Base-by-base conservation (phyloP, 2,888 invertebrate species). In the Miltochrista miniata region DNA sequence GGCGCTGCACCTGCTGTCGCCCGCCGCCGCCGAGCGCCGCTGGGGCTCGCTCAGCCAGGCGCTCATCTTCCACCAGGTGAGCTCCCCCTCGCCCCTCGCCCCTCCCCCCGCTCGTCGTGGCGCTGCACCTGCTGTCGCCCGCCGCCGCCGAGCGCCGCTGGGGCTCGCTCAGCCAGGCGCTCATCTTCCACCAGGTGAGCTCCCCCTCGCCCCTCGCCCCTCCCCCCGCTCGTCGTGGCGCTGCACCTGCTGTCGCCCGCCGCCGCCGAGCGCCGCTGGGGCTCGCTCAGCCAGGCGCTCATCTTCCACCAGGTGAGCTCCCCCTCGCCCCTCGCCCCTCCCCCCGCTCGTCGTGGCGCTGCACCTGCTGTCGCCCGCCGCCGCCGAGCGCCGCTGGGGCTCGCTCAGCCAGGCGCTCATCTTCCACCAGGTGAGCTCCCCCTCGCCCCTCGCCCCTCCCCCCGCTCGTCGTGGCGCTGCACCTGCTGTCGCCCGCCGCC, bases 161-260 rank as follows among this genome's bases (percentile, higher is more conserved):
- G 99, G 99, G 99, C 31, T 98, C 98, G 47, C 98, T 99, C 67
- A 98, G 98, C 13, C 99, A 99, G 91, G 99, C 99, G n/a, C 93
- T 99, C 15, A 99, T 99, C 81, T 99, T 99, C 87, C 99, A 99
- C 81, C 98, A 99, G 94, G 98, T 95, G 57, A 64, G 45, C n/a
- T 99, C 99, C 83, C 99, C 18, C 18, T 5, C 18, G 99, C 88
- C 92, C 99, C 9, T 92, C 99, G 0, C 94, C 99, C 84, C n/a
- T n/a, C n/a, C n/a, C n/a, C n/a, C n/a, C 97, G 56, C 90, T 99
- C 46, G 96, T 99, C 54, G 95, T 98, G 61, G 94, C 96, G 30
- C 92, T 99, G 55, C 99, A 99, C 86, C 82, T 98, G 42, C 95
- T 96, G 81, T 97, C 98, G 0, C 97, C 98, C 0, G 96, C 96